phyloP scores from a whole-genome alignment of 2,113 vertebrate species.

The Microtus ochrogaster region DNA sequence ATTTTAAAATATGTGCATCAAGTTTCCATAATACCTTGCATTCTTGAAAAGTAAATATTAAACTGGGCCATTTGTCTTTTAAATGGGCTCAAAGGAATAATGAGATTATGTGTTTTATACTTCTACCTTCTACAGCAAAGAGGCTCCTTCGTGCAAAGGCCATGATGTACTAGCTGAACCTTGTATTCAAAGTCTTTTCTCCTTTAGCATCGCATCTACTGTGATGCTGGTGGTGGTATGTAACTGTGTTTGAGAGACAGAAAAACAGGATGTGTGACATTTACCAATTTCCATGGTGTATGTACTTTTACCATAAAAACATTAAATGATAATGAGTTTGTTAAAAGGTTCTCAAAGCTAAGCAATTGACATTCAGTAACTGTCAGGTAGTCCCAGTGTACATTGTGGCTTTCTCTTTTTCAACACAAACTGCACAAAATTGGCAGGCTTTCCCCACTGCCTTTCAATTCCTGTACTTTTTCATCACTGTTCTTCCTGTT shows the following conservation, averaged over 20 bases:
- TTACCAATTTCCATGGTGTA: not conserved
- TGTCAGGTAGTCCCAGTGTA: not conserved
- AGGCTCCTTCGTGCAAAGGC: not conserved
- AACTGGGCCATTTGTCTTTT: not conserved
- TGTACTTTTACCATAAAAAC: not conserved
- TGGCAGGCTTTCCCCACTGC: not conserved
- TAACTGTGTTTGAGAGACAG: rapidly evolving
- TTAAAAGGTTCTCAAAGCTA: not conserved
- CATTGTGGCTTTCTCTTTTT: not conserved
- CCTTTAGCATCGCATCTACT: not conserved
- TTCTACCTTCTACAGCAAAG: not conserved
- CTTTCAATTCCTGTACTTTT: not conserved
- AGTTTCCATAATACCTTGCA: not conserved
- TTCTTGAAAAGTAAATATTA: slow-evolving; percentile 27
- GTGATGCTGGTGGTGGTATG: not conserved
- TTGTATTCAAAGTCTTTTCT: not conserved
- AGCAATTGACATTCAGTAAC: not conserved
- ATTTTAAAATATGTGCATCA: not conserved
- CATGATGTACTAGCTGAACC: not conserved
- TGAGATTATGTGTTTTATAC: not conserved
- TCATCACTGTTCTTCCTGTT: not conserved
- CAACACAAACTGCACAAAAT: not conserved
- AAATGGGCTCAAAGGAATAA: not conserved
- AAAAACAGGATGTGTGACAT: not conserved
- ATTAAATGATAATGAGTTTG: not conserved